These are phyloP conservation scores for Artibeus lituratus DNA, from an alignment of 2,797 vertebrate genomes.

Conservation along the genomic window DNA sequence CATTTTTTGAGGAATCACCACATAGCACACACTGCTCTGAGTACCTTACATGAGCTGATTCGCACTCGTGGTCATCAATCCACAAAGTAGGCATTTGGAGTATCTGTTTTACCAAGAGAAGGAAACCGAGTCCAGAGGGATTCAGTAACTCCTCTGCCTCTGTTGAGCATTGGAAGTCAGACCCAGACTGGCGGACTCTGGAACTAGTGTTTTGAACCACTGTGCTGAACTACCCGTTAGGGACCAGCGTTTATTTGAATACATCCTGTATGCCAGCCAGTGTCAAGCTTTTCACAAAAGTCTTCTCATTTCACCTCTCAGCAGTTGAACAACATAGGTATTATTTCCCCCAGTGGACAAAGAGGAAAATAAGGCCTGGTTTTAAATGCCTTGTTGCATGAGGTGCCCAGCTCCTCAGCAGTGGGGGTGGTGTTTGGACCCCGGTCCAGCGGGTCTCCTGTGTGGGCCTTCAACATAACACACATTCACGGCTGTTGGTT, in stretches of 20 bases:
- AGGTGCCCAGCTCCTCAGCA: not conserved
- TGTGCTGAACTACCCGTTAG: not conserved
- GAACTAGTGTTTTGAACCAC: not conserved
- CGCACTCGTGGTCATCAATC: not conserved
- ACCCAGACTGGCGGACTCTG: not conserved
- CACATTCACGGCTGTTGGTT: fast-evolving
- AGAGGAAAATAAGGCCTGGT: not conserved
- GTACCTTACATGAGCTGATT: not conserved
- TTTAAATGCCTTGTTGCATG: not conserved
- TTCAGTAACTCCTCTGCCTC: not conserved
- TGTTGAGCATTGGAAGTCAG: not conserved
- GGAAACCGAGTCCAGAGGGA: not conserved
- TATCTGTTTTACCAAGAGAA: not conserved
- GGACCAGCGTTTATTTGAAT: not conserved
- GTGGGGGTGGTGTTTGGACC: not conserved
- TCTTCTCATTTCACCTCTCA: not conserved
- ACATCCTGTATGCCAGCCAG: not conserved
- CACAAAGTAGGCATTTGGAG: not conserved
- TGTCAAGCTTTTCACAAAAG: not conserved
- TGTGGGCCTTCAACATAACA: not conserved
- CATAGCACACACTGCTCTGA: too few relatives aligned
- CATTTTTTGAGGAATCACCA: not conserved
- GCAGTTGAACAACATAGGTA: too few relatives aligned
- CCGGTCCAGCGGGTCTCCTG: not conserved
- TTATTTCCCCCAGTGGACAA: not conserved